Conservation (phyloP, 2,888 invertebrate species). For the Empis stercorea region DNA sequence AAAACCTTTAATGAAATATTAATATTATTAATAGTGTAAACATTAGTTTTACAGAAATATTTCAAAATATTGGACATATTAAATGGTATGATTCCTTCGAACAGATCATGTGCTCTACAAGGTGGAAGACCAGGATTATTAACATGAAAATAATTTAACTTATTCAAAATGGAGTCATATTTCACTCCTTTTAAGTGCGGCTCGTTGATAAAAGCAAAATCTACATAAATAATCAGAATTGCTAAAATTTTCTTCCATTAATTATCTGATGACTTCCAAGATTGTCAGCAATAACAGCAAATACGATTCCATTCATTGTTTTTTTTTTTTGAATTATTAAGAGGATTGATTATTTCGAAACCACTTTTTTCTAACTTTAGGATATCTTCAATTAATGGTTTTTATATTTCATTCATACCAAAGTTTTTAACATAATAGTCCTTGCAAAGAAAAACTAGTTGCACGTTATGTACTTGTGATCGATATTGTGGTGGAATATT, state of each 20-base stretch:
- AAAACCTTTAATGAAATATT: too few species aligned
- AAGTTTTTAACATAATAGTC: constrained; percentile 1
- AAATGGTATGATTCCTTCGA: too few species aligned
- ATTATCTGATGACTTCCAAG: constrained; percentile 7
- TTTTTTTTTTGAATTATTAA: constrained; percentile 11
- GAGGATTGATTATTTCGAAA: background rate
- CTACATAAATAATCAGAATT: constrained; percentile 5
- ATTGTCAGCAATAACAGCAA: constrained; percentile 4
- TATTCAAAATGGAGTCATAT: too few species aligned
- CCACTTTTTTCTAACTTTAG: constrained; percentile 2
- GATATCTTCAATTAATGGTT: constrained; percentile 3
- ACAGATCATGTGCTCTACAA: too few species aligned
- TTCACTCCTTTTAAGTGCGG: too few species aligned
- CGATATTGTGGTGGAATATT: constrained; percentile 1
- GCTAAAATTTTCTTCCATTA: constrained; percentile 5
- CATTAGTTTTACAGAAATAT: too few species aligned
- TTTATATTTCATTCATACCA: constrained; percentile 1
- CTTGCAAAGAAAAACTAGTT: constrained; percentile 1
- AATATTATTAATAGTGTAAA: too few species aligned
- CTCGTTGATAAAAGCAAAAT: constrained; percentile 4
- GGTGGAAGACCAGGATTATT: too few species aligned
- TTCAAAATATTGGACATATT: too few species aligned
- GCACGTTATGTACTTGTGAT: constrained; percentile 1
- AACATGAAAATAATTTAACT: too few species aligned
- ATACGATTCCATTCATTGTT: background rate